Evolutionary conservation across 1,140 invertebrate species (phyloP), one percentile per base, ranked within the genome.

Genomic region (Spodoptera frugiperda): DNA sequence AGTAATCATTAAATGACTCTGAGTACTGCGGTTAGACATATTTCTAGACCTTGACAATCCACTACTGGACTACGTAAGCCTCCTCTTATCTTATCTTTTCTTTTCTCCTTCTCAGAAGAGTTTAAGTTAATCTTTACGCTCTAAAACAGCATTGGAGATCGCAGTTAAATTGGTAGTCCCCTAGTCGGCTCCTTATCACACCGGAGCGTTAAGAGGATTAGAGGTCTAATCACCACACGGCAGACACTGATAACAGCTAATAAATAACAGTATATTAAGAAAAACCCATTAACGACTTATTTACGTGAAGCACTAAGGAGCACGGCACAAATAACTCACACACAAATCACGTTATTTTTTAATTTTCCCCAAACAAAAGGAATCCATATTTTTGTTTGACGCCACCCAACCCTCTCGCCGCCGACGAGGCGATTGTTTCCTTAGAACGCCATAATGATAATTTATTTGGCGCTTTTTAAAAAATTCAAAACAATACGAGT

Each of bases 351-450:
- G 30, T 33, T 44, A 33, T 33, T 33, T 71, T 71, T 71, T 71
- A 71, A 71, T 71, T 61, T 71, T 57, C 51, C 1, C 33, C 14
- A 46, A 68, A 71, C 68, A 71, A 71, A 70, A 19, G 53, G 68
- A 15, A 71, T 44, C 68, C 68, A 71, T 71, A 71, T 71, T 71
- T 71, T 57, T 55, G 51, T 71, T 71, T 55, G 68, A 55, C 68
- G 53, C 10, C 17, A 12, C 11, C 44, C 51, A 71, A 71, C 68
- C 68, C 68, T 57, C 33, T 71, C 68, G 6, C 17, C 17, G 17
- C 2, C 25, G 55, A 15, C 3, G 55, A 6, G 57, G 30, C 19
- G 53, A 71, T 71, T 71, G 68, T 71, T 55, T 71, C 53, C 30
- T 71, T 39, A 71, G 68, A 57, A 30, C 53, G 11, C 33, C 33